A percentile compares a stretch with the other conserved stretches of the same genome.
These are phyloP conservation scores for Whitmania pigra DNA, from an alignment of 1,140 invertebrate species.

Conservation along the genomic window DNA sequence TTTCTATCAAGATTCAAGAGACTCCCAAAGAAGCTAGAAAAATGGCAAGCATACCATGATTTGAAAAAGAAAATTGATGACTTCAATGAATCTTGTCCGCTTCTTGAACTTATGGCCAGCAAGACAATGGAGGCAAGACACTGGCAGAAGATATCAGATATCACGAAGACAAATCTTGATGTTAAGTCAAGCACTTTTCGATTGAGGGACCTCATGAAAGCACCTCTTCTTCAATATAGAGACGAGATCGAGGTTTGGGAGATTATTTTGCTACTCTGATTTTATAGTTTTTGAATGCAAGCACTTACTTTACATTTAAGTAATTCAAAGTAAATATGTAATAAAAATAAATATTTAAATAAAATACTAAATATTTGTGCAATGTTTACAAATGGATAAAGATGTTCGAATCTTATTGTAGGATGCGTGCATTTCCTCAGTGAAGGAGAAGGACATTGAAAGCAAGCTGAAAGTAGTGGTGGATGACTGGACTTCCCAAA, in stretches of 20 bases:
- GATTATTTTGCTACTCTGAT: background rate
- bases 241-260: constrained; percentile 70
- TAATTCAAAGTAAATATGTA: no score
- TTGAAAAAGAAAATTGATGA: constrained; percentile 91
- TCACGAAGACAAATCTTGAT: constrained; percentile 75
- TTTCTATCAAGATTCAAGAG: constrained; percentile 56
- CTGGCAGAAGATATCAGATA: constrained; percentile 86
- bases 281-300: background rate
- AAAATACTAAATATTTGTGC: no score
- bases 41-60: constrained; percentile 91
- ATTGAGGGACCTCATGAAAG: constrained; percentile 84
- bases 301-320: no score
- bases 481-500: constrained; percentile 83
- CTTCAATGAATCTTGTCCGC: constrained; percentile 89
- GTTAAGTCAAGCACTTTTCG: constrained; percentile 83
- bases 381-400: no score
- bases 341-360: no score
- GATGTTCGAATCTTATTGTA: background rate
- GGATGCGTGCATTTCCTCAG: constrained; percentile 92
- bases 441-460: constrained; percentile 96
- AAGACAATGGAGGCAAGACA: constrained; percentile 93
- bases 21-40: constrained; percentile 82
- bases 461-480: constrained; percentile 84
- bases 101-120: constrained; percentile 89
- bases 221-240: constrained; percentile 78